A percentile compares a stretch with the other conserved stretches of the same genome.
These are phyloP conservation scores for Alethe diademata DNA, from an alignment of 2,113 vertebrate genomes.

Conservation along the genomic window DNA sequence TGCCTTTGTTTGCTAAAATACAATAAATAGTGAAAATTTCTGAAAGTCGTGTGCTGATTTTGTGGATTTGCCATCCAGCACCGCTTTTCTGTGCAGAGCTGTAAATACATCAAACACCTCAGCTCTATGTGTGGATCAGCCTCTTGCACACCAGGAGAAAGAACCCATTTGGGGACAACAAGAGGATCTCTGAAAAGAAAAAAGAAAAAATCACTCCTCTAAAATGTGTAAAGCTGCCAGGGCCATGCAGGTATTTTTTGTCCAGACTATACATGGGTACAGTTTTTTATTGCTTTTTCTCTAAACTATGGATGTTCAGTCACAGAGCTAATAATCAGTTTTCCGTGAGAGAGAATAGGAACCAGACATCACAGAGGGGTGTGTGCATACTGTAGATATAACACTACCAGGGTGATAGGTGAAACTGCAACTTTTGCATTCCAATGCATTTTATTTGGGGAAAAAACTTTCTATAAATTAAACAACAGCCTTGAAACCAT, in stretches of 20 bases:
- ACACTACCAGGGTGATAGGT: neutral
- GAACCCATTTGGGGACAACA: neutral
- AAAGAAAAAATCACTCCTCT: neutral
- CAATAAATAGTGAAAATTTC: neutral
- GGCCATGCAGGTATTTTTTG: neutral
- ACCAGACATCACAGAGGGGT: neutral
- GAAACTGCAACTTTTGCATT: neutral
- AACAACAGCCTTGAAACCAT: neutral
- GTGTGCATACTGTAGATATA: neutral
- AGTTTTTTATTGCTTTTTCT: neutral
- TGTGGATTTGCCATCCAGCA: neutral
- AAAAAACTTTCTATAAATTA: neutral
- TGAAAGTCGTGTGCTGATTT: neutral
- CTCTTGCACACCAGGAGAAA: neutral
- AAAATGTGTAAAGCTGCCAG: neutral
- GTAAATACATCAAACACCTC: neutral
- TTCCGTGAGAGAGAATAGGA: neutral
- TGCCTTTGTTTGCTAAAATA: neutral
- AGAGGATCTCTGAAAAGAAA: neutral
- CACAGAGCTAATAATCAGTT: neutral
- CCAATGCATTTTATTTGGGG: neutral
- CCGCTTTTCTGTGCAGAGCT: accelerated
- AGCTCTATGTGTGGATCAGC: neutral
- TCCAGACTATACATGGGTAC: neutral
- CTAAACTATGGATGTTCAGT: neutral